Base-by-base conservation (phyloP, 2,113 vertebrate species). In the Rana temporaria region DNA sequence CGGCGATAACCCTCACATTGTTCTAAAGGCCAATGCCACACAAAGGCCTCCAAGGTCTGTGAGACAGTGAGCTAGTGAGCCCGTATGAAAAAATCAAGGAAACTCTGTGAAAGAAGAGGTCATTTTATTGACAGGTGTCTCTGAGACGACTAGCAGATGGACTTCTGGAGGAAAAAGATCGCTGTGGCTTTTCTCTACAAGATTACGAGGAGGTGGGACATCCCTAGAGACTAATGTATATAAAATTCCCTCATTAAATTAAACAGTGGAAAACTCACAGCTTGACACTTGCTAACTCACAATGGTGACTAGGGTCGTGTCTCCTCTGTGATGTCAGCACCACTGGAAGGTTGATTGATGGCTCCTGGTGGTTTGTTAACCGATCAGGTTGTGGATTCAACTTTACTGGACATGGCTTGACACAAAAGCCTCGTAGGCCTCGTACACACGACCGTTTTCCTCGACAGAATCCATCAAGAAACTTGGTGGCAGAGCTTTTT, bases 301-400 rank as follows among this genome's bases (percentile, higher is more conserved):
- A 74, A 74, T 82, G 79, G 65, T 74, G 59, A 56, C 62, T 74
- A 19, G 9, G 62, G 38, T 48, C 74, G 26, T 65, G 69, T 71
- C 59, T 71, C 32, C 18, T 73, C 70, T 59, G 42, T 65, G 69
- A 64, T 72, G 79, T 82, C 72, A 55, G 34, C 69, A 73, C 69
- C 79, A 32, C 57, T 81, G 79, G 79, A 81, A 81, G 68, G 53
- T 73, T 82, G 79, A 82, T 82, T 82, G 79, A 82, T 74, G 57
- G 79, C 70, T 82, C 79, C 59, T 57, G 56, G 60, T 48, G 79
- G 79, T 70, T 60, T 56, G 60, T 64, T 74, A 82, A 74, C 70
- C 66, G 48, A 82, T 69, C 56, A 57, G 24, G 42, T 19, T 66
- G 20, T 69, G 22, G 57, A 81, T 52, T 48, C 9, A 38, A 52